Percentiles rank a stretch among this genome's conserved stretches.
Conservation (phyloP, 2,113 vertebrate species). For the Hypanus sabinus region DNA sequence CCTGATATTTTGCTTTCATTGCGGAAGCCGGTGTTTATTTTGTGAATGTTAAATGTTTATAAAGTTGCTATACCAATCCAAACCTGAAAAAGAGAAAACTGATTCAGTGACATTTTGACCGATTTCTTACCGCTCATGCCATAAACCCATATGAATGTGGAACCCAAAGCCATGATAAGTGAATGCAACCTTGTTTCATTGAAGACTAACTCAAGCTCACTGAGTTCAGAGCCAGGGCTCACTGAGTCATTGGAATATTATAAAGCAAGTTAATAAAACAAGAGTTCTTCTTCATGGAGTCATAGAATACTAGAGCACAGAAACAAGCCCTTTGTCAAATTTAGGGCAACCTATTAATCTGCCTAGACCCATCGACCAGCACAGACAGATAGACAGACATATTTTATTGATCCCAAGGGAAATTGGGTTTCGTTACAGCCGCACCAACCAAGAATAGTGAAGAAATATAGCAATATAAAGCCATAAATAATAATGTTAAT, state of each 20-base stretch:
- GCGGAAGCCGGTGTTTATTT: neutral
- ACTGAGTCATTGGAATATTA: neutral
- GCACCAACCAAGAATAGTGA: no score
- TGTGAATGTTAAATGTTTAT: neutral
- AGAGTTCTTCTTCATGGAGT: neutral
- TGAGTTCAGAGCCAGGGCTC: neutral
- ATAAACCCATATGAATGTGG: neutral
- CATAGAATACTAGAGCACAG: no score
- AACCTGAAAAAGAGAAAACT: neutral
- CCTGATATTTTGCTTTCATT: neutral
- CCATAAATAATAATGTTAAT: no score
- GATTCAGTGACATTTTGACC: neutral
- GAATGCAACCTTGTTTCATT: constrained; percentile 15
- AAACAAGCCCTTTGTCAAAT: no score
- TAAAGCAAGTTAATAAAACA: neutral
- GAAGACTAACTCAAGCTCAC: neutral
- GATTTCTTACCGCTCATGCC: neutral
- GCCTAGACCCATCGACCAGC: no score
- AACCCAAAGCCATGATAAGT: neutral
- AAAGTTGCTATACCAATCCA: neutral
- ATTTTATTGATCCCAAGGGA: no score
- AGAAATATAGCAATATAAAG: no score
- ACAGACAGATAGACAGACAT: no score
- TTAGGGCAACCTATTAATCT: no score
- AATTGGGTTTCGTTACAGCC: no score